Evolutionary conservation across 2,888 invertebrate genomes (phyloP).

Genomic region (Azorinus chamasolen): DNA sequence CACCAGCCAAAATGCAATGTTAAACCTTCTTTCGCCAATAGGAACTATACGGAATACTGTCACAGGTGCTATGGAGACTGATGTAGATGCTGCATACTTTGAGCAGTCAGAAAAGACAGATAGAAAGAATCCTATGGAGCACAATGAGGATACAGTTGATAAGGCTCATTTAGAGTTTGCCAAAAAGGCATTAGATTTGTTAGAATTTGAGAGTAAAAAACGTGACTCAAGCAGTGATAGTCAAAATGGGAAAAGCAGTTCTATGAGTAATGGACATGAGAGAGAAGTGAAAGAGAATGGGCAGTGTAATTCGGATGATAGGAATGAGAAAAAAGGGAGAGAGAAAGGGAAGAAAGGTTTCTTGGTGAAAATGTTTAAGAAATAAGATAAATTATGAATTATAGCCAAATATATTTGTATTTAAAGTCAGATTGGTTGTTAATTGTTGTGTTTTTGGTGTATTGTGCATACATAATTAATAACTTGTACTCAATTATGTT

Average conservation of each 20-base stretch:
- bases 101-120: constrained; percentile 21
- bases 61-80: constrained; percentile 54
- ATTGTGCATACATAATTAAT: too few species aligned
- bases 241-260: constrained; percentile 9
- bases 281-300: neutral
- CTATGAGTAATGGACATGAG: neutral
- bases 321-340: constrained; percentile 12
- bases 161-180: constrained; percentile 60
- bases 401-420: too few species aligned
- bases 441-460: too few species aligned
- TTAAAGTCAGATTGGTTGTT: too few species aligned
- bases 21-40: constrained; percentile 43
- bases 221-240: constrained; percentile 53
- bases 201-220: constrained; percentile 57
- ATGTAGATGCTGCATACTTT: constrained; percentile 58
- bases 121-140: neutral
- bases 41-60: constrained; percentile 34
- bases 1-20: constrained; percentile 52
- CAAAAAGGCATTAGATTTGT: constrained; percentile 36
- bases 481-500: too few species aligned
- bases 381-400: constrained; percentile 17
- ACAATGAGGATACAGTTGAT: constrained; percentile 47
- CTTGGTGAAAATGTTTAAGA: constrained; percentile 54
- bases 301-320: neutral
- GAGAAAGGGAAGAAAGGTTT: constrained; percentile 56